Base-by-base conservation (phyloP, 2,797 vertebrate genomes). In the Arnoldichthys spilopterus region DNA sequence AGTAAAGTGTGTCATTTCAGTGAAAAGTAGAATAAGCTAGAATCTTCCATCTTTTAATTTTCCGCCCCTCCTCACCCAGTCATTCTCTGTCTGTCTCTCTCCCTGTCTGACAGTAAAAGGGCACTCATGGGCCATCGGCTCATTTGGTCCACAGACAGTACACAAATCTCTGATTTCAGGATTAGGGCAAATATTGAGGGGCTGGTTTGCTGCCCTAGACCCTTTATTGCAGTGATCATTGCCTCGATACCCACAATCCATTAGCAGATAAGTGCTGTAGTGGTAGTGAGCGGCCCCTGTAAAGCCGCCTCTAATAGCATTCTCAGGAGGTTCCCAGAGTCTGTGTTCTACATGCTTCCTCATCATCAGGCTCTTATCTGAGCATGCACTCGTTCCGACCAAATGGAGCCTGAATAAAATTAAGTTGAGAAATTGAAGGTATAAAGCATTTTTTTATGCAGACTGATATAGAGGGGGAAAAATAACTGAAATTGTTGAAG, bases 341-440 rank as follows among this genome's bases (percentile, higher is more conserved):
- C 90, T 90, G 89, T 92, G 90, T 92, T 71, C 85, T 91, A 90
- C 93, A 93, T 92, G 93, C 92, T 93, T 94, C 92, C 92, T 92
- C 92, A 92, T 93, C 92, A 90, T 86, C 87, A 87, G 89, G 85
- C 91, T 92, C 93, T 94, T 94, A 94, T 95, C 93, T 92, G 78
- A 87, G 88, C 87, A 88, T 89, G 89, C 83, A 90, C 91, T 90
- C 88, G 90, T 93, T 93, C 91, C 90, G 89, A 90, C 90, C 91
- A 93, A 94, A 94, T 94, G 92, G 93, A 94, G 91, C 90, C 91
- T 90, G 92, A 93, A 94, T 93, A 89, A 92, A 93, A 93, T 94
- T 92, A 94, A 92, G 91, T 90, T 91, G 88, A 91, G 91, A 93
- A 93, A 94, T 92, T 92, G 90, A 88, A 74, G 90, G 92, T 93